Evolutionary conservation across 2,113 vertebrate species (phyloP).

Genomic region (Eurypyga helias): DNA sequence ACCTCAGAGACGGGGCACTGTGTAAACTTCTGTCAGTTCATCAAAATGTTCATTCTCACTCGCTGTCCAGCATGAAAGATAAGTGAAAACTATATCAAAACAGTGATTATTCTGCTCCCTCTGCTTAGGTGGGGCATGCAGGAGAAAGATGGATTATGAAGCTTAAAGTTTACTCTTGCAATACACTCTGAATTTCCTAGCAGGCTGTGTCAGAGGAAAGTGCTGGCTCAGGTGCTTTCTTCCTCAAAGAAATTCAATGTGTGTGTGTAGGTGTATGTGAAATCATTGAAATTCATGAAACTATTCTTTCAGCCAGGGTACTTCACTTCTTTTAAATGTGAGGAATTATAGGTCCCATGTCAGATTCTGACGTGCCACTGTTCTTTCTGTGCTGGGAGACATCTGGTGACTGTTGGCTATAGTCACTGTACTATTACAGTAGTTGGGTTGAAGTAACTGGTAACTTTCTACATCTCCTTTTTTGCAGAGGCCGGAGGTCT

Average conservation of each 20-base stretch:
- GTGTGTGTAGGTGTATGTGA: neutral
- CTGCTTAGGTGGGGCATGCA: neutral
- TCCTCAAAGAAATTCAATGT: neutral
- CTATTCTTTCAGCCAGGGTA: neutral
- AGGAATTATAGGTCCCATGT: neutral
- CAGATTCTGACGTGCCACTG: neutral
- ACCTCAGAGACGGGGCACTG: neutral
- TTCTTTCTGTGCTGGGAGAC: neutral
- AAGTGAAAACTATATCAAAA: neutral
- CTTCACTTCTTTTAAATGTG: neutral
- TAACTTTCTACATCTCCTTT: neutral
- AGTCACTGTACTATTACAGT: too few species aligned
- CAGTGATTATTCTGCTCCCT: fast-evolving
- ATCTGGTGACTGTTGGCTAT: neutral
- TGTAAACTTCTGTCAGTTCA: neutral
- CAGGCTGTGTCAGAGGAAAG: neutral
- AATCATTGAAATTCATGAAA: neutral
- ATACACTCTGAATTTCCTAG: neutral
- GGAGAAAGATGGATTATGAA: neutral
- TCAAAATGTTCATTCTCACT: neutral
- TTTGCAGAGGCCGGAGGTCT: conserved; percentile 80
- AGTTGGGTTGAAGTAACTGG: neutral
- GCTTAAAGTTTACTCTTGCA: neutral
- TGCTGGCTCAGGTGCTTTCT: neutral
- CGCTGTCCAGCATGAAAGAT: neutral